Percentiles rank a stretch among this genome's conserved stretches.
Conservation (phyloP, 2,888 invertebrate species). For the Eustalomyia histrio region DNA sequence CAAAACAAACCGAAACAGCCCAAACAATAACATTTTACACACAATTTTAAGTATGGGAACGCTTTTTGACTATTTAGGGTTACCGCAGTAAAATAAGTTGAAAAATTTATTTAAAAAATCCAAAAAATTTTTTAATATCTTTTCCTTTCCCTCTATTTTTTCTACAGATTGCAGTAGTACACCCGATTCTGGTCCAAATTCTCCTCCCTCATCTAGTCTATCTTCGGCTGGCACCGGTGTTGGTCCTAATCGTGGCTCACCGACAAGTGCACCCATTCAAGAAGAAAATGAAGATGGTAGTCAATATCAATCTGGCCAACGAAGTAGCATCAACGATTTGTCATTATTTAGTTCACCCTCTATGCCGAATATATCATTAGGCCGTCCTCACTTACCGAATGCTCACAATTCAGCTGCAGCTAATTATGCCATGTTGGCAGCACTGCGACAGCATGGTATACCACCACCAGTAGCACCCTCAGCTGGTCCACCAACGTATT, state of each 20-base stretch:
- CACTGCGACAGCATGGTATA: slow-evolving; percentile 74
- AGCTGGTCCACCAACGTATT: slow-evolving; percentile 75
- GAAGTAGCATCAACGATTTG: slow-evolving; percentile 86
- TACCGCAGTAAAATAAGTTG: too few species aligned
- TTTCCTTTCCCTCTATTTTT: background rate
- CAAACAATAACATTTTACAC: too few species aligned
- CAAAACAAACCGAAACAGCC: too few species aligned
- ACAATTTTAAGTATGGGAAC: too few species aligned
- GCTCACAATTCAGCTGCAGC: slow-evolving; percentile 70
- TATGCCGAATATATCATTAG: slow-evolving; percentile 97
- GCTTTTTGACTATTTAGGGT: too few species aligned
- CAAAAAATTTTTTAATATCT: too few species aligned
- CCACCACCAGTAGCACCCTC: slow-evolving; percentile 64
- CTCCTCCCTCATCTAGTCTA: slow-evolving; percentile 83
- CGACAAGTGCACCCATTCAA: slow-evolving; percentile 86
- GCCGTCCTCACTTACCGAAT: slow-evolving; percentile 85
- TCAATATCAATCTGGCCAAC: slow-evolving; percentile 83
- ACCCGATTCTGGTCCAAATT: slow-evolving; percentile 88
- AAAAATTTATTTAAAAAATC: too few species aligned
- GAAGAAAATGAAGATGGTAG: slow-evolving; percentile 89
- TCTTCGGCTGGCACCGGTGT: slow-evolving; percentile 76
- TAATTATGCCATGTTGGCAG: slow-evolving; percentile 75
- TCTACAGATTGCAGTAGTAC: slow-evolving; percentile 82
- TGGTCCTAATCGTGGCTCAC: slow-evolving; percentile 81
- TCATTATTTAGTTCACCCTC: slow-evolving; percentile 96